Conservation (phyloP, 2,797 vertebrate genomes). For the Gambelia wislizenii region DNA sequence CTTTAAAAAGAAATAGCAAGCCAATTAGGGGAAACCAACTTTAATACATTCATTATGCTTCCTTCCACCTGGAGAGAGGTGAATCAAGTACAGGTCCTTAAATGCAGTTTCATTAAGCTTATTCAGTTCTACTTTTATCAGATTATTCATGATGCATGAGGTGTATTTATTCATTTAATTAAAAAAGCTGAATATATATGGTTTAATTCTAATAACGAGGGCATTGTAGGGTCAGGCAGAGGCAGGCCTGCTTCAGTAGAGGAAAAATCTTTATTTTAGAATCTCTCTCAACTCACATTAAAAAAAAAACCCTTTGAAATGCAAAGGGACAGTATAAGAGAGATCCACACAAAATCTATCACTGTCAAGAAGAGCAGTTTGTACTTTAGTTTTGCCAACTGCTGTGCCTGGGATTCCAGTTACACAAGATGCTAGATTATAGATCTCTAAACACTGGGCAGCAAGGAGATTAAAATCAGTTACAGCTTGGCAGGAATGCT, state of each 20-base stretch:
- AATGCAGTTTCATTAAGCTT: slow-evolving; percentile 1
- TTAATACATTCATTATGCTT: background rate
- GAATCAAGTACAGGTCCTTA: background rate
- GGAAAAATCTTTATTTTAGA: background rate
- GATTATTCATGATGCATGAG: slow-evolving; percentile 3
- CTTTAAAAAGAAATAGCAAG: background rate
- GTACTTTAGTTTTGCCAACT: background rate
- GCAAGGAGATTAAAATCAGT: no score
- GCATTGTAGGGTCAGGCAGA: background rate
- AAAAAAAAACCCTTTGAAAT: slow-evolving; percentile 25
- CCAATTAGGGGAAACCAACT: background rate
- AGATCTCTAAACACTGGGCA: background rate
- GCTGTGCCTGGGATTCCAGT: background rate
- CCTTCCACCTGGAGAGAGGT: background rate
- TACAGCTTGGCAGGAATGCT: background rate
- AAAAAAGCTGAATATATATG: background rate
- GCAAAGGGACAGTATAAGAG: background rate
- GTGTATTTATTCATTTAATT: slow-evolving; percentile 8
- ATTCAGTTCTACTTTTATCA: slow-evolving; percentile 12
- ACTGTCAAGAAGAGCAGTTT: background rate
- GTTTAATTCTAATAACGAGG: slow-evolving; percentile 12
- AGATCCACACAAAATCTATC: background rate
- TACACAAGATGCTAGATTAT: background rate
- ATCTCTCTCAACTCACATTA: background rate
- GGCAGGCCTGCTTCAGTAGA: background rate